Evolutionary conservation across 2,113 vertebrate genomes (phyloP), one percentile per base, ranked within the genome.

Genomic region (Turnix velox): DNA sequence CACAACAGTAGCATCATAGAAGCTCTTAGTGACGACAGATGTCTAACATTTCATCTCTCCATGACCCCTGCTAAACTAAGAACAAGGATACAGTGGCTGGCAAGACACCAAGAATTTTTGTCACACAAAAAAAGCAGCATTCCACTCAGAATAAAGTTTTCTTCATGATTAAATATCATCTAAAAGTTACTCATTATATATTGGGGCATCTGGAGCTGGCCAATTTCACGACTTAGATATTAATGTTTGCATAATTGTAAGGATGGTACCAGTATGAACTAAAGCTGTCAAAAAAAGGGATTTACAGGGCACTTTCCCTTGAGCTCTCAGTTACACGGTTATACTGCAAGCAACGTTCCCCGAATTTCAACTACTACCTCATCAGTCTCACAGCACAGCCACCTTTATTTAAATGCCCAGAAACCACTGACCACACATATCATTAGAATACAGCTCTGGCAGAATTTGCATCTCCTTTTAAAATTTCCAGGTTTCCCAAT

Each of bases 61-160:
- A 37, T 6, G 23, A 51, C 12, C 17, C 39, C 39, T 58, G 30
- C 43, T 62, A 67, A 74, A 77, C 39, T 74, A 27, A 51, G 19
- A 67, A 45, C 18, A 63, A 46, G 18, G 31, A 84, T 33, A 18
- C 25, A 87, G 39, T 10, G 17, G 27, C 52, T 87, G 61, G 43
- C 0, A 0, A 84, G 61, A 72, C 6, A 54, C 6, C n/a, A 30
- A 3, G 1, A 84, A 39, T 43, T 51, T 37, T 7, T 39, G 42
- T n/a, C n/a, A 67, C 31, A 33, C 18, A 52, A 1, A 3, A 39
- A 62, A 20, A 18, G 35, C 54, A 78, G 23, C 4, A 62, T 24
- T 31, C 12, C 57, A n/a, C 73, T 62, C 48, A 48, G 54, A 77
- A 73, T 11, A 46, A 84, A 42, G 17, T 37, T 73, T 68, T 82